Evolutionary conservation across 2,797 vertebrate species (phyloP).

Genomic region (Muscicapa striata): DNA sequence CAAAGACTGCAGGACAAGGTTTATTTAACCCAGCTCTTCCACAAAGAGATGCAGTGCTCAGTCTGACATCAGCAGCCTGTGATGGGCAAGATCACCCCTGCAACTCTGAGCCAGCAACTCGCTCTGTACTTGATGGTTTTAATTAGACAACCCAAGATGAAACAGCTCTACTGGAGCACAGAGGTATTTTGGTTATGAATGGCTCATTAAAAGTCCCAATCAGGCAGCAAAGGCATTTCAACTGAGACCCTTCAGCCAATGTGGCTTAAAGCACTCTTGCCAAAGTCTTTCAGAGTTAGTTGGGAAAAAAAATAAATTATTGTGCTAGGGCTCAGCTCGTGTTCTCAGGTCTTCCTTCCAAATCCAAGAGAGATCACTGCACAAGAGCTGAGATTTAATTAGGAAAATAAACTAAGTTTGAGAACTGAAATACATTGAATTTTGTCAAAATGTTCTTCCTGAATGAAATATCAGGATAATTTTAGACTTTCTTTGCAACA

Average conservation of each 20-base stretch:
- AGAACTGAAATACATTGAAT: not conserved
- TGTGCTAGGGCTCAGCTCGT: not conserved
- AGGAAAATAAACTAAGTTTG: not conserved
- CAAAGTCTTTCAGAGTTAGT: not conserved
- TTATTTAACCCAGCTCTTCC: not conserved
- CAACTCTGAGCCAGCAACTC: not conserved
- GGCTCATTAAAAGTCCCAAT: not conserved
- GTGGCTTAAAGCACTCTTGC: not conserved
- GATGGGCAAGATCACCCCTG: not conserved
- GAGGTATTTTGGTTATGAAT: not conserved
- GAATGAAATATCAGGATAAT: not conserved
- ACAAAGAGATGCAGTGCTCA: rapidly evolving
- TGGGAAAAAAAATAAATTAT: not conserved
- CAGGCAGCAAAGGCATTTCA: not conserved
- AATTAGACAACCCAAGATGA: not conserved
- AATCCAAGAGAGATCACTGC: not conserved
- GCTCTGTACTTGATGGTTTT: not conserved
- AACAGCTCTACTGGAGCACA: not conserved
- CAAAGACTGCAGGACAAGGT: not conserved
- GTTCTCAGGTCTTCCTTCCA: not conserved
- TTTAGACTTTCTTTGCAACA: not conserved
- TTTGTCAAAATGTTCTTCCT: not conserved
- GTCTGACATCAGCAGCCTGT: not conserved
- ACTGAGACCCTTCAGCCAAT: not conserved
- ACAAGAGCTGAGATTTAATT: not conserved